Evolutionary conservation across 2,888 invertebrate genomes (phyloP).

Genomic region (Crioceris asparagi): DNA sequence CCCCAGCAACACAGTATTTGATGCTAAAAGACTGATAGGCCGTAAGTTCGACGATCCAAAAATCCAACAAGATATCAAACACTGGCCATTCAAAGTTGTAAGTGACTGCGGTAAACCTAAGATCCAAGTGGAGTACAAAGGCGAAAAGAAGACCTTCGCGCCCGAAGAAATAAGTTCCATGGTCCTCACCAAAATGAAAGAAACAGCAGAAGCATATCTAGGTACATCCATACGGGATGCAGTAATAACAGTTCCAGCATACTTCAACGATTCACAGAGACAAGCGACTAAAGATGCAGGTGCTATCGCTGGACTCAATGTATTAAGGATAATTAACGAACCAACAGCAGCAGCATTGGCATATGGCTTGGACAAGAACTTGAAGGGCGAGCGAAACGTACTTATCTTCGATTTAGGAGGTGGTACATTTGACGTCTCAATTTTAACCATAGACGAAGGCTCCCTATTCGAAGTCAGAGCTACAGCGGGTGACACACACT

Average conservation of each 20-base stretch:
- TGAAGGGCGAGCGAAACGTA: slow-evolving; percentile 37
- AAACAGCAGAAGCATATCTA: slow-evolving; percentile 27
- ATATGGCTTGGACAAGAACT: slow-evolving; percentile 25
- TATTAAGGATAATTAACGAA: slow-evolving; percentile 73
- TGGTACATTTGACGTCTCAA: slow-evolving; percentile 72
- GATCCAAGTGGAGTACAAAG: slow-evolving; percentile 56
- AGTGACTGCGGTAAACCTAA: slow-evolving; percentile 56
- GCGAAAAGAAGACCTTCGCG: slow-evolving; percentile 51
- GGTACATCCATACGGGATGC: slow-evolving; percentile 52
- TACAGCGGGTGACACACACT: slow-evolving; percentile 76
- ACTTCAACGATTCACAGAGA: slow-evolving; percentile 55
- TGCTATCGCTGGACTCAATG: slow-evolving; percentile 49
- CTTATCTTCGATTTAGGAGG: slow-evolving; percentile 55
- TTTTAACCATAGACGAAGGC: slow-evolving; percentile 68
- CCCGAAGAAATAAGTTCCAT: slow-evolving; percentile 65
- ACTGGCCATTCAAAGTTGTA: slow-evolving; percentile 72
- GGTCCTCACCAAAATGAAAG: slow-evolving; percentile 42
- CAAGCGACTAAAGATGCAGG: slow-evolving; percentile 79
- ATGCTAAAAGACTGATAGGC: slow-evolving; percentile 68
- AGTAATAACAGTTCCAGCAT: slow-evolving; percentile 25
- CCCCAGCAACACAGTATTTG: slow-evolving; percentile 61
- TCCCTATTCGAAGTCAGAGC: slow-evolving; percentile 78
- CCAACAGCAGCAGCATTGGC: slow-evolving; percentile 38
- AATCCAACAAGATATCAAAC: slow-evolving; percentile 70
- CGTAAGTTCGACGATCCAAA: slow-evolving; percentile 63